Evolutionary conservation across 1,140 invertebrate species (phyloP), one percentile per base, ranked within the genome.

Genomic region (Scaptomyza hsui): DNA sequence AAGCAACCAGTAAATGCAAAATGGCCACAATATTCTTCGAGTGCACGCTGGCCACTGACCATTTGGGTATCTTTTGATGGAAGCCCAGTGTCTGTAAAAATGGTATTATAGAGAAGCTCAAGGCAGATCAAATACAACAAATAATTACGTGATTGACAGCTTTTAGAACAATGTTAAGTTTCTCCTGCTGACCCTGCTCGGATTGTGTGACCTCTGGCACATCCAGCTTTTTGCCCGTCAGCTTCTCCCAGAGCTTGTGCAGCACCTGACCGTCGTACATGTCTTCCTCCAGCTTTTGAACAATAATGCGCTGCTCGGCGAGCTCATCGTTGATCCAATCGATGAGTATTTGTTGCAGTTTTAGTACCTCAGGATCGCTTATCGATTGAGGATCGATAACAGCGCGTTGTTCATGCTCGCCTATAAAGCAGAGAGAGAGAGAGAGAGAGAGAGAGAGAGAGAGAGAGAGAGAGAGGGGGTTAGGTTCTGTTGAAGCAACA

Each of bases 281-380:
- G 93, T 99, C 99, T 92, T 99, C 98, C 61, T 97, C 97, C 39
- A 99, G 95, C 86, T 98, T 95, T 92, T 99, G 98, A 0, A 99
- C 98, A 89, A 99, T 99, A 59, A 99, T 99, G 83, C 99, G 94
- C 76, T 99, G 97, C 75, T 96, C 94, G 0, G 98, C 98, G n/a
- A 99, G 92, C 91, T 99, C 98, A 93, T 99, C 98, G 92, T 99
- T 99, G 32, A 99, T 97, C 98, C 98, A 99, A 74, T 99, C 97
- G 68, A 98, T 96, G n/a, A 99, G 92, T 45, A 99, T 95, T 79
- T 93, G 93, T 70, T 98, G 95, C 4, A 99, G 92, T 82, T 98
- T 97, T 64, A 95, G 94, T 0, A 99, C 93, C 92, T 97, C 96
- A 0, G 96, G 94, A 92, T 99, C 97, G 48, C 97, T 95, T 72